Base-by-base conservation (phyloP, 2,113 vertebrate species). In the Dicaeum eximium region DNA sequence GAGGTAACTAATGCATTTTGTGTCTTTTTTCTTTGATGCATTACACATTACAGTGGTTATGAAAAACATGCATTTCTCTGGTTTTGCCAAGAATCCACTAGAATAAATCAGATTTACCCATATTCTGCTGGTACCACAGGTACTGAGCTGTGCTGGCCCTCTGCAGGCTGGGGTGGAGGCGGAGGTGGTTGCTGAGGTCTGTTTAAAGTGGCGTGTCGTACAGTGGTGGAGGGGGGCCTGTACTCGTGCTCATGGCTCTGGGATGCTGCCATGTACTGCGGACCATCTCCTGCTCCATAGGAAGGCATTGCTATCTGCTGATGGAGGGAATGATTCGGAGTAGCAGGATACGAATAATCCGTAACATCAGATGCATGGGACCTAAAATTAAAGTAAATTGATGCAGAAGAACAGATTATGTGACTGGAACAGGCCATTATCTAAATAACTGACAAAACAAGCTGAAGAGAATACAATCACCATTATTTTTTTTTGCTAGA, bases 131-230 rank as follows among this genome's bases (percentile, higher is more conserved):
- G 98, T 57, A 98, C 98, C 79, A 98, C 87, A 15, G 98, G 96
- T 66, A 98, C 97, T 17, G 98, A 98, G 88, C 98, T 98, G 28
- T 99, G 99, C 10, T 97, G 70, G 88, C 97, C 98, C 56, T 99
- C 99, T 25, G 98, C 38, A 27, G 96, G 96, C 92, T 98, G 98
- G 13, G 99, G 99, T 33, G 99, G 99, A 81, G 99, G 99, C 24
- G 99, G 98, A 2, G 99, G 99, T 11, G 98, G 99, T 60, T 99
- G 99, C 93, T 99, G 99, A 66, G 98, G 97, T 71, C 99, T 99
- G 61, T 98, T 99, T 80, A 99, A 96, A 30, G 99, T 99, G 91
- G 98, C 98, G 2, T 99, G 98, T 80, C 98, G 98, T 31, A 98
- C 98, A 1, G 98, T 98, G 96, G 98, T 97, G 8, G 98, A 96